phyloP scores from a whole-genome alignment of 2,888 invertebrate genomes.

The Crepidodera aurea region DNA sequence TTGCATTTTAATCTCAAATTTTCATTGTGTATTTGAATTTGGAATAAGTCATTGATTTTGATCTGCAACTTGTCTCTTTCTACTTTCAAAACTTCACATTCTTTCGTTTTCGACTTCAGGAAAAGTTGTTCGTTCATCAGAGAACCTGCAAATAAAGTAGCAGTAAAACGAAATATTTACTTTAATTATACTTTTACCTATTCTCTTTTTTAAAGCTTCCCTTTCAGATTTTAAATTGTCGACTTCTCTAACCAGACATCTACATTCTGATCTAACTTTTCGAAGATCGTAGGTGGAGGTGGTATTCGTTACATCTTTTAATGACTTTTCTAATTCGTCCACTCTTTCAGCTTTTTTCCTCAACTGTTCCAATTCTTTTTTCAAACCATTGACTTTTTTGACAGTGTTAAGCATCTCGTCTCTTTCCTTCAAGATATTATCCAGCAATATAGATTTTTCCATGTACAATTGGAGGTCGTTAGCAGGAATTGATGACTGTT shows the following conservation, averaged over 20 bases:
- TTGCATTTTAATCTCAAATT: conserved; percentile 49
- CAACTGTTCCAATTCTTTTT: conserved; percentile 46
- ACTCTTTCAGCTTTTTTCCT: conserved; percentile 43
- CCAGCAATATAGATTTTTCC: conserved; percentile 48
- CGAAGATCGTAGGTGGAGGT: conserved; percentile 38
- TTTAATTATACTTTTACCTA: conserved; percentile 7
- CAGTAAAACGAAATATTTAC: too few species aligned
- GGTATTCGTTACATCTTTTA: conserved; percentile 40
- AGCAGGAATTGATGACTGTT: conserved; percentile 45
- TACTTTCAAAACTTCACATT: conserved; percentile 54
- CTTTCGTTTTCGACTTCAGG: conserved; percentile 46
- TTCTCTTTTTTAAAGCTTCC: conserved; percentile 43
- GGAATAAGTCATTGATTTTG: conserved; percentile 50
- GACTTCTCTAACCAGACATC: conserved; percentile 42
- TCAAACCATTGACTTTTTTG: conserved; percentile 40
- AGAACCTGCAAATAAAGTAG: conserved; percentile 23
- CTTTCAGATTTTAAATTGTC: conserved; percentile 43
- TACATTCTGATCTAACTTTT: conserved; percentile 39
- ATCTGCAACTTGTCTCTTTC: conserved; percentile 55
- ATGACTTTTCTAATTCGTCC: conserved; percentile 42
- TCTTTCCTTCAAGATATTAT: conserved; percentile 49
- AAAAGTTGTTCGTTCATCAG: conserved; percentile 44
- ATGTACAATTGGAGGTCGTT: conserved; percentile 49
- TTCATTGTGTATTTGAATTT: conserved; percentile 52
- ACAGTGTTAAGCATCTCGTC: conserved; percentile 49